phyloP scores from a whole-genome alignment of 2,888 invertebrate genomes.

The Ommatoiulus sabulosus region DNA sequence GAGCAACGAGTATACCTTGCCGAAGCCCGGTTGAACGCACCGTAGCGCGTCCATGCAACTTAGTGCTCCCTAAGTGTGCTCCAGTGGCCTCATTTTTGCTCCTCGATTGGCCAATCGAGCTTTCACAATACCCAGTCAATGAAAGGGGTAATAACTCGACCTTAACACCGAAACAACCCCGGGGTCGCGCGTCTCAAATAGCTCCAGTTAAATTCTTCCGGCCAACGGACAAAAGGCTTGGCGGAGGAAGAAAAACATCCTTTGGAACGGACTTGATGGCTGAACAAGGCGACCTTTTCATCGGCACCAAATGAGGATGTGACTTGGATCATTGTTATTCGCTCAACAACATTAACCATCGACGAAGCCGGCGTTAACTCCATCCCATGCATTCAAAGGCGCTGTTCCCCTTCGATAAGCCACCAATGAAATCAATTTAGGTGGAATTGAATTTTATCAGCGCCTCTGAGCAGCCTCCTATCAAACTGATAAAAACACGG shows the following conservation, averaged over 20 bases:
- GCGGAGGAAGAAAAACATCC: background rate
- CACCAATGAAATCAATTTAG: background rate
- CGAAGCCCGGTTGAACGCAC: too few species aligned
- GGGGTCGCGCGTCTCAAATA: background rate
- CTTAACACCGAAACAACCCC: background rate
- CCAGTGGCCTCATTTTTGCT: too few species aligned
- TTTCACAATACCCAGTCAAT: background rate
- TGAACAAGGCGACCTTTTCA: background rate
- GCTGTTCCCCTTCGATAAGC: background rate
- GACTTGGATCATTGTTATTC: background rate
- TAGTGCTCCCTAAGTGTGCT: too few species aligned
- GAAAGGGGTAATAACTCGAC: background rate
- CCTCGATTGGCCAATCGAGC: too few species aligned
- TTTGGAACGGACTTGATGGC: background rate
- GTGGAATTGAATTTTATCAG: background rate
- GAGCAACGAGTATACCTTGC: too few species aligned
- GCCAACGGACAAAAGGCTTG: background rate
- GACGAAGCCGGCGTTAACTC: too few species aligned
- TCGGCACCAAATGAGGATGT: background rate
- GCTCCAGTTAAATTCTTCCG: background rate
- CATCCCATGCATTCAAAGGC: background rate
- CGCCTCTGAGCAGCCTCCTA: background rate
- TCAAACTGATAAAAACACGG: background rate
- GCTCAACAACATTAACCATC: background rate
- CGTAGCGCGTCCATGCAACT: too few species aligned